A percentile compares a stretch with the other conserved stretches of the same genome.
Conservation (phyloP, 2,888 invertebrate species). For the Ischnus inquisitorius region DNA sequence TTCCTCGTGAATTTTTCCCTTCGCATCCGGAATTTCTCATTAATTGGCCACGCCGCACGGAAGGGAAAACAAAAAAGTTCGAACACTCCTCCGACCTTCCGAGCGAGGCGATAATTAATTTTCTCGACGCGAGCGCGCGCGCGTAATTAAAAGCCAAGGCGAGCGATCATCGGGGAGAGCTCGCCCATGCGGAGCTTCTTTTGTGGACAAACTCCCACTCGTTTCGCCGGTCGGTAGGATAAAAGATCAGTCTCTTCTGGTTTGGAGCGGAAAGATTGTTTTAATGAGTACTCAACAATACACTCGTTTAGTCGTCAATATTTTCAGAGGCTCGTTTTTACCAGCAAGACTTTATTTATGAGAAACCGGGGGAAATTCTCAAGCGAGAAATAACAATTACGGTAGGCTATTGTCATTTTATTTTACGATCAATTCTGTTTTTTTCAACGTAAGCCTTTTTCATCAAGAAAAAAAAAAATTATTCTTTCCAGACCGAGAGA, state of each 20-base stretch:
- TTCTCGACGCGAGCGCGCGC: conserved; percentile 44
- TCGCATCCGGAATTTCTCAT: conserved; percentile 67
- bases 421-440: too few relatives aligned
- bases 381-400: too few relatives aligned
- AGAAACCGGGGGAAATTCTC: too few relatives aligned
- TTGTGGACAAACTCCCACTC: conserved; percentile 68
- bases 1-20: conserved; percentile 23
- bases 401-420: too few relatives aligned
- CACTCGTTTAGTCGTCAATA: not conserved
- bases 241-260: not conserved
- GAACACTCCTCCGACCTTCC: conserved; percentile 30
- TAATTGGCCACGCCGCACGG: conserved; percentile 61
- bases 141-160: conserved; percentile 73
- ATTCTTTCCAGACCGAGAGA: too few relatives aligned
- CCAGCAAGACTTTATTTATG: too few relatives aligned
- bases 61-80: conserved; percentile 42
- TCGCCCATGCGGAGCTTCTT: conserved; percentile 12
- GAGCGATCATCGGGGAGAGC: conserved; percentile 64
- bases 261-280: conserved; percentile 14
- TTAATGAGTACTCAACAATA: conserved; percentile 18
- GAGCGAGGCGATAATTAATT: conserved; percentile 72
- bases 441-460: too few relatives aligned
- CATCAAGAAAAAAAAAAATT: too few relatives aligned
- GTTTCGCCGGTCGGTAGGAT: conserved; percentile 7
- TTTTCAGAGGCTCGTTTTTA: not conserved